Evolutionary conservation across 2,888 invertebrate species (phyloP).

Genomic region (Pammene aurita): DNA sequence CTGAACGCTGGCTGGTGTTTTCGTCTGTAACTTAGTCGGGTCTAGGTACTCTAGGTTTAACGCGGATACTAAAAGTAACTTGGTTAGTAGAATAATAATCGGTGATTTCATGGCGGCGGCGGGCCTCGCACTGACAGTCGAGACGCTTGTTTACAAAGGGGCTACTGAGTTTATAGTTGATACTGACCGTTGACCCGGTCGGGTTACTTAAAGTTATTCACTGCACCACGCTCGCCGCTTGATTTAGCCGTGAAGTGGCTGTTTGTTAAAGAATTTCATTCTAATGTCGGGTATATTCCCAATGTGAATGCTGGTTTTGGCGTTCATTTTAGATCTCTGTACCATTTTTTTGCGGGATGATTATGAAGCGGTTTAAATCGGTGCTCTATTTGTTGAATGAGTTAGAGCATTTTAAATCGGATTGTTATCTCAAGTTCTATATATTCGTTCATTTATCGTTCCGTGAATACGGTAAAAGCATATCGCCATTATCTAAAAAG

Average conservation of each 20-base stretch:
- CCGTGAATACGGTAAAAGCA: neutral
- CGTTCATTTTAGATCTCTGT: neutral
- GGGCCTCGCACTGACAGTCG: slow-evolving; percentile 22
- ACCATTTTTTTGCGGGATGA: no score
- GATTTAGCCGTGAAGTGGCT: slow-evolving; percentile 1
- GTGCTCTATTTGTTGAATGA: no score
- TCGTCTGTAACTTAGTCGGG: slow-evolving; percentile 66
- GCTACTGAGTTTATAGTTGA: neutral
- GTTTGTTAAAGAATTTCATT: neutral
- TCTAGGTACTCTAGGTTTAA: slow-evolving; percentile 69
- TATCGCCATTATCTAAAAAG: neutral
- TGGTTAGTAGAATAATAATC: slow-evolving; percentile 45
- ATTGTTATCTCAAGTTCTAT: neutral
- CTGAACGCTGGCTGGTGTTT: slow-evolving; percentile 57
- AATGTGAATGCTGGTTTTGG: neutral
- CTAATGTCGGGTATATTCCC: no score
- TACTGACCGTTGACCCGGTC: slow-evolving; percentile 24
- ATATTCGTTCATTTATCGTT: neutral
- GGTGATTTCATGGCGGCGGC: slow-evolving; percentile 35
- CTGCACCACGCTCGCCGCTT: neutral
- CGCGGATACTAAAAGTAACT: slow-evolving; percentile 48
- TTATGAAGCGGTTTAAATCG: no score
- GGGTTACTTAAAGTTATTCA: slow-evolving; percentile 10
- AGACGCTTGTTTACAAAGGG: slow-evolving; percentile 15
- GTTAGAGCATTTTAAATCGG: neutral